phyloP scores from a whole-genome alignment of 1,140 invertebrate species.

The Galendromus occidentalis region DNA sequence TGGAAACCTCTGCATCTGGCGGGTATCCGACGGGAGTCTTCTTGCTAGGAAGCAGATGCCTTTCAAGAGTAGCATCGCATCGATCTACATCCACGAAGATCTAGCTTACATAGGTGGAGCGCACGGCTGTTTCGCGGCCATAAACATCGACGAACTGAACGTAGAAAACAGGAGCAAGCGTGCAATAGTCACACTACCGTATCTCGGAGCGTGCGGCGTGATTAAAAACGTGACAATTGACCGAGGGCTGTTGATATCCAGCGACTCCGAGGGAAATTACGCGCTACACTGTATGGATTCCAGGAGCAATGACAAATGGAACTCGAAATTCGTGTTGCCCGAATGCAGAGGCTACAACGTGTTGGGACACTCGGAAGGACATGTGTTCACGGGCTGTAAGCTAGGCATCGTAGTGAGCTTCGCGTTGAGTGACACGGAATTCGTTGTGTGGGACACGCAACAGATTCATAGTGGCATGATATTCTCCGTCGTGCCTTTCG shows the following conservation, averaged over 20 bases:
- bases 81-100: not conserved
- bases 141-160: not conserved
- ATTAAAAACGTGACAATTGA: not conserved
- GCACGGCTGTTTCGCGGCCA: not conserved
- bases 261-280: not conserved
- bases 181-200: not conserved
- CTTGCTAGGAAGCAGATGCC: not conserved
- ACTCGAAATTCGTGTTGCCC: not conserved
- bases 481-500: not conserved
- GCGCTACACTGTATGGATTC: not conserved
- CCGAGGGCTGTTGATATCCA: not conserved
- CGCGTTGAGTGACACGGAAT: not conserved
- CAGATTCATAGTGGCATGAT: not conserved
- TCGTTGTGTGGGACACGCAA: not conserved
- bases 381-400: not conserved
- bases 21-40: not conserved
- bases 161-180: not conserved
- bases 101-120: not conserved
- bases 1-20: not conserved
- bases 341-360: not conserved
- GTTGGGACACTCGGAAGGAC: not conserved
- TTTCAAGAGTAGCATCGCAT: not conserved
- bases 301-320: not conserved
- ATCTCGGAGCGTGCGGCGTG: not conserved
- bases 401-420: not conserved